These are phyloP conservation scores for Cyprinodon diabolis DNA, from an alignment of 2,797 vertebrate genomes.

Conservation along the genomic window DNA sequence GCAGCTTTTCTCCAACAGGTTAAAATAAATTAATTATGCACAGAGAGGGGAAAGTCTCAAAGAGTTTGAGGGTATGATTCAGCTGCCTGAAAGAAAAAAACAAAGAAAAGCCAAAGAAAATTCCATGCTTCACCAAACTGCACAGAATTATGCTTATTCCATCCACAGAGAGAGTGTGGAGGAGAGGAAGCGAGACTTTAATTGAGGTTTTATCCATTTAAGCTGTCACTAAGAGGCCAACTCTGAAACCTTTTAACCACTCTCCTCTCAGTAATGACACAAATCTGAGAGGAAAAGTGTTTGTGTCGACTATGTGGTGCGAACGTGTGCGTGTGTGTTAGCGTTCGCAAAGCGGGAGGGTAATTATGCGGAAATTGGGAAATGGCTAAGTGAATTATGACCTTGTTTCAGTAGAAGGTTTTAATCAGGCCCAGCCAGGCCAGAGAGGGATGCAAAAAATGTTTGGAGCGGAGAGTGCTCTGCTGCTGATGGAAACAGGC, in stretches of 20 bases:
- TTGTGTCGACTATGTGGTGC: slow-evolving; percentile 47
- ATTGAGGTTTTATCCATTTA: slow-evolving; percentile 83
- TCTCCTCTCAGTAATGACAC: slow-evolving; percentile 78
- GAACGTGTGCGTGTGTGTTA: slow-evolving; percentile 35
- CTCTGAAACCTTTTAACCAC: slow-evolving; percentile 80
- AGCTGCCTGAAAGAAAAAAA: background rate
- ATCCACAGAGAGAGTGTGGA: slow-evolving; percentile 49
- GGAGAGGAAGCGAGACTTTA: slow-evolving; percentile 66
- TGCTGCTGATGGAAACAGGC: slow-evolving; percentile 36
- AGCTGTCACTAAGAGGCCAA: slow-evolving; percentile 80
- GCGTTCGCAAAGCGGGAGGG: slow-evolving; percentile 56
- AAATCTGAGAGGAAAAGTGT: slow-evolving; percentile 74
- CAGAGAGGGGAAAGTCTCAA: slow-evolving; percentile 27
- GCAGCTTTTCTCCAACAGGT: slow-evolving; percentile 10
- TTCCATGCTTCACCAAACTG: slow-evolving; percentile 49
- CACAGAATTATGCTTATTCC: slow-evolving; percentile 64
- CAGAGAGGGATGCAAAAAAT: slow-evolving; percentile 42
- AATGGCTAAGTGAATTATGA: slow-evolving; percentile 81
- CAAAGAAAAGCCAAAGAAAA: slow-evolving; percentile 5
- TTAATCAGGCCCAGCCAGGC: slow-evolving; percentile 74
- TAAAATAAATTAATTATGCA: slow-evolving; percentile 34
- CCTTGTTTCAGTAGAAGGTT: slow-evolving; percentile 77
- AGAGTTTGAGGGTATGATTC: slow-evolving; percentile 38
- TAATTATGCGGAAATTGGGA: slow-evolving; percentile 81
- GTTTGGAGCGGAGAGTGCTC: slow-evolving; percentile 39